Evolutionary conservation across 1,140 invertebrate species (phyloP), one percentile per base, ranked within the genome.

Genomic region (Mylabris phalerata): DNA sequence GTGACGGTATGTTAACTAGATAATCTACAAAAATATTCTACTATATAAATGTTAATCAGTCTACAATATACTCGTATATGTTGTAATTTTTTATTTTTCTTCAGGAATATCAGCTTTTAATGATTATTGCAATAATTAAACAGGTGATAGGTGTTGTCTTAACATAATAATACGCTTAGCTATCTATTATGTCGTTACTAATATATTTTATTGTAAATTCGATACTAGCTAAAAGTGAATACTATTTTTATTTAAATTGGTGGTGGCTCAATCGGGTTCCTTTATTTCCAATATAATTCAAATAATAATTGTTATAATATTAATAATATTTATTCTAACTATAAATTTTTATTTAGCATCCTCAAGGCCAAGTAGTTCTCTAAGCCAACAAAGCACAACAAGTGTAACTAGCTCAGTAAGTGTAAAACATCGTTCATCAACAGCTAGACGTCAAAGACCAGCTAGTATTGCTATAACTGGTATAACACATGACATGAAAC

Each of bases 391-490:
- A 71, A 83, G 81, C 68, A 77, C 75, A 67, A 81, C 76, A 68
- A 82, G 79, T 65, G 75, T 79, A 62, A 75, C 75, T 65, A 71
- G 67, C 63, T 72, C 69, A 46, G 69, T 71, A 42, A 73, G 77
- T 74, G 70, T 79, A 77, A 70, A 81, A 75, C 78, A 81, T 63
- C 78, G 84, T 64, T 77, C 81, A 46, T 72, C 78, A 32, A 78
- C 82, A 50, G 79, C 82, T 55, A 76, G 86, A 62, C 80, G 83
- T 70, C 87, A 85, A 47, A 79, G 90, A 56, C 90, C 91, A 62
- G 84, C 86, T 67, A 92, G 89, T 75, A 92, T 93, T 70, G 90
- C 89, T 64, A 63, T 73, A 68, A 91, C 89, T 59, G 89, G 87
- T 58, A 83, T 90, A 72, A 84, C 86, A 48, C 54, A 62, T 42